Percentiles rank a stretch among this genome's conserved stretches.
These are phyloP conservation scores for Dicroscelio sp. DNA, from an alignment of 2,888 invertebrate genomes.

Conservation along the genomic window DNA sequence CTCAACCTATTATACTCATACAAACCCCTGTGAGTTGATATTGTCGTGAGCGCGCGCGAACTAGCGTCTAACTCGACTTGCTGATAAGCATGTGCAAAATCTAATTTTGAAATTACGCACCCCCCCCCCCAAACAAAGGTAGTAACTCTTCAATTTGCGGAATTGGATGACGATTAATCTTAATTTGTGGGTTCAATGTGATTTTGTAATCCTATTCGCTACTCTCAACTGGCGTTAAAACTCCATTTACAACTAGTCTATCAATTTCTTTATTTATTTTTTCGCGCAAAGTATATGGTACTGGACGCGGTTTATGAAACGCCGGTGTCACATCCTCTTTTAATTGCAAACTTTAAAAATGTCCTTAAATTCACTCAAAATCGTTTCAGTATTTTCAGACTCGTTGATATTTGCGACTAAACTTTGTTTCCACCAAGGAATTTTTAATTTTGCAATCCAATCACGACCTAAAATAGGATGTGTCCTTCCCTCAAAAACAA, in stretches of 20 bases:
- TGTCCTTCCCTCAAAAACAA: conserved; percentile 40
- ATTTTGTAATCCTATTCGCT: conserved; percentile 63
- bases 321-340: conserved; percentile 58
- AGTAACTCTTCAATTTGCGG: conserved; percentile 86
- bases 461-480: conserved; percentile 56
- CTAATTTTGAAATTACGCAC: conserved; percentile 81
- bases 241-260: conserved; percentile 50
- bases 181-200: conserved; percentile 84
- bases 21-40: conserved; percentile 84
- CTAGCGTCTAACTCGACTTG: conserved; percentile 83
- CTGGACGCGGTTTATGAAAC: conserved; percentile 69
- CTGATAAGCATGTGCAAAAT: conserved; percentile 75
- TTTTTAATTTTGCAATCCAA: conserved; percentile 35
- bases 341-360: conserved; percentile 51
- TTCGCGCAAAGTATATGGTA: conserved; percentile 61
- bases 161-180: conserved; percentile 84
- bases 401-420: conserved; percentile 12
- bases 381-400: too few species aligned
- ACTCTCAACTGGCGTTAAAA: conserved; percentile 36
- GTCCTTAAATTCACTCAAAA: neutral
- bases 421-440: conserved; percentile 11
- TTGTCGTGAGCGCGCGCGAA: conserved; percentile 83
- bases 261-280: conserved; percentile 61
- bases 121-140: conserved; percentile 74
- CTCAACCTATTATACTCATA: conserved; percentile 85